phyloP scores from a whole-genome alignment of 2,888 invertebrate species.

The Schrankia costaestrigalis region DNA sequence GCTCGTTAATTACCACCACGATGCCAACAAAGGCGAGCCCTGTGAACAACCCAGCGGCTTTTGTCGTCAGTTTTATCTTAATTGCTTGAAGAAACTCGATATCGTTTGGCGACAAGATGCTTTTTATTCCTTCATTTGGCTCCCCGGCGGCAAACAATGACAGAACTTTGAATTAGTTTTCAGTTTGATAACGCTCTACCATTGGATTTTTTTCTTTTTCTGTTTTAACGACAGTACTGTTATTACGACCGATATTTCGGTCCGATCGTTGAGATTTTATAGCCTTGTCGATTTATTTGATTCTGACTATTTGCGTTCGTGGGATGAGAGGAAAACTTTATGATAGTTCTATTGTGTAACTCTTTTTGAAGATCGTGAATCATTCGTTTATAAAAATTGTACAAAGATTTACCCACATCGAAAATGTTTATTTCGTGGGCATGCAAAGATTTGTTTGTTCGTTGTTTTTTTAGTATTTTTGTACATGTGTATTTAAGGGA shows the following conservation, averaged over 20 bases:
- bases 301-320: slow-evolving; percentile 37
- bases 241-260: slow-evolving; percentile 53
- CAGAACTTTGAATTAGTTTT: slow-evolving; percentile 75
- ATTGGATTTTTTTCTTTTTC: slow-evolving; percentile 46
- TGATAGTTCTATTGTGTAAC: slow-evolving; percentile 37
- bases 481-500: too few species aligned
- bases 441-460: too few species aligned
- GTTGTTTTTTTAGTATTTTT: too few species aligned
- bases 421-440: too few species aligned
- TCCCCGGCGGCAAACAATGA: slow-evolving; percentile 67
- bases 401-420: too few species aligned
- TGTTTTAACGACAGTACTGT: slow-evolving; percentile 54
- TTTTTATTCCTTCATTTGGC: slow-evolving; percentile 65
- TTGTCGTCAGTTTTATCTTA: slow-evolving; percentile 75
- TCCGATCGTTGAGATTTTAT: slow-evolving; percentile 49
- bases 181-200: slow-evolving; percentile 64
- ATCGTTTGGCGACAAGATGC: slow-evolving; percentile 75
- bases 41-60: slow-evolving; percentile 52
- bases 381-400: too few species aligned
- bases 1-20: slow-evolving; percentile 58
- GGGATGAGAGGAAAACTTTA: slow-evolving; percentile 27
- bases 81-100: slow-evolving; percentile 78
- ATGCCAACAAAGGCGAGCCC: slow-evolving; percentile 48
- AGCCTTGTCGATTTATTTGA: slow-evolving; percentile 44
- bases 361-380: slow-evolving; percentile 30